A percentile compares a stretch with the other conserved stretches of the same genome.
These are phyloP conservation scores for Habroteleia sp. DNA, from an alignment of 2,888 invertebrate species.

Conservation along the genomic window DNA sequence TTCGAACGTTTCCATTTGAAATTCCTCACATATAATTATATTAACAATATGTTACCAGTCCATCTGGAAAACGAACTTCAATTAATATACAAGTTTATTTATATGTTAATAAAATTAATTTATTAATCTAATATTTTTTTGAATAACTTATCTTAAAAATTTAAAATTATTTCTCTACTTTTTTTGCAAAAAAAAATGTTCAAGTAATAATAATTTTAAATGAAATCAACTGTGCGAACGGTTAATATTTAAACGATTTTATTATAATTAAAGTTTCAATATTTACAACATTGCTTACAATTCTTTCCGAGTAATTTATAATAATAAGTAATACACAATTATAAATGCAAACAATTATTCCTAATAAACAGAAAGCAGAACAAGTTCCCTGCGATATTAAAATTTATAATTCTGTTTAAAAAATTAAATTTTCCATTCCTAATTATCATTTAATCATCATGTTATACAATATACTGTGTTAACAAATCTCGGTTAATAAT, in stretches of 20 bases:
- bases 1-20: too few species aligned
- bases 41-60: too few species aligned
- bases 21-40: too few species aligned
- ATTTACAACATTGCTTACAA: constrained; percentile 22
- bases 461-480: constrained; percentile 31
- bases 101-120: too few species aligned
- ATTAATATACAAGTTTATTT: too few species aligned
- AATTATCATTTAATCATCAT: constrained; percentile 51
- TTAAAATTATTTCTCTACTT: not conserved
- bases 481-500: constrained; percentile 23
- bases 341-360: constrained; percentile 39
- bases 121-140: too few species aligned
- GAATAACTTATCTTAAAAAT: too few species aligned
- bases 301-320: constrained; percentile 36
- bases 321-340: constrained; percentile 50
- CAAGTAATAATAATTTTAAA: constrained; percentile 41
- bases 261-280: constrained; percentile 36
- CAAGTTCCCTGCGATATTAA: constrained; percentile 39
- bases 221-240: constrained; percentile 20
- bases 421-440: constrained; percentile 24
- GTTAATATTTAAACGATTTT: constrained; percentile 33
- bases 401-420: constrained; percentile 45
- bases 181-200: constrained; percentile 1
- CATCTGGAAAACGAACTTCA: too few species aligned
- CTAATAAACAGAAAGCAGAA: constrained; percentile 54